Percentiles rank a stretch among this genome's conserved stretches.
Conservation (phyloP, 2,888 invertebrate genomes). For the Caenorhabditis doughertyi region DNA sequence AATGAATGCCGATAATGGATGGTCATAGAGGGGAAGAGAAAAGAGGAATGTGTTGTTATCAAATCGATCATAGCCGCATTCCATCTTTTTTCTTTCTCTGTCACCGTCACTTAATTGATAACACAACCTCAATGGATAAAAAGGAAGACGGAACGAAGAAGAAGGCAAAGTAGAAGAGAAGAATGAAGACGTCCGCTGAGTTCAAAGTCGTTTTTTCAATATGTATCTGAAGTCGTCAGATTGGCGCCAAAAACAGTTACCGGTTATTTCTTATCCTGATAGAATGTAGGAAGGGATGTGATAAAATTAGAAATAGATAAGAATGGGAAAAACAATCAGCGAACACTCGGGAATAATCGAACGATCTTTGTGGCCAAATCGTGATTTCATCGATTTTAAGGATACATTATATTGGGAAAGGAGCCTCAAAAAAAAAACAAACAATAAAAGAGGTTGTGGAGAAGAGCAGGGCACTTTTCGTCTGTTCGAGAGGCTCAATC, state of each 20-base stretch:
- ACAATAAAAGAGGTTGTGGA: too few relatives aligned
- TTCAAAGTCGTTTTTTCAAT: conserved; percentile 36
- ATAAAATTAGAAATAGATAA: conserved; percentile 25
- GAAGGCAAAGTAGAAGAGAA: too few relatives aligned
- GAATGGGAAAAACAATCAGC: background rate
- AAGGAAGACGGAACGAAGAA: conserved; percentile 9
- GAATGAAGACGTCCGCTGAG: conserved; percentile 23
- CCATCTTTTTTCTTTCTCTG: conserved; percentile 11
- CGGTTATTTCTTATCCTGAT: conserved; percentile 34
- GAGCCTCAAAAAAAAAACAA: too few relatives aligned
- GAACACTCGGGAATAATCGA: conserved; percentile 8
- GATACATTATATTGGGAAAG: too few relatives aligned
- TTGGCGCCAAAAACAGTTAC: conserved; percentile 43
- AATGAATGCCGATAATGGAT: conserved; percentile 56
- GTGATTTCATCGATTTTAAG: too few relatives aligned
- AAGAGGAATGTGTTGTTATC: conserved; percentile 50
- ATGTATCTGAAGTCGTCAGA: conserved; percentile 33
- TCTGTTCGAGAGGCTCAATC: too few relatives aligned
- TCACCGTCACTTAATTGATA: conserved; percentile 40
- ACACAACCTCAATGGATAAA: conserved; percentile 27
- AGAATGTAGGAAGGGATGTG: background rate
- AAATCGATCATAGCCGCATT: conserved; percentile 63
- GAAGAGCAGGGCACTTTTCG: too few relatives aligned
- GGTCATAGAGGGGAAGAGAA: background rate
- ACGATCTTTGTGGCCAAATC: conserved; percentile 17